A percentile compares a stretch with the other conserved stretches of the same genome.
Evolutionary conservation across 2,113 vertebrate genomes (phyloP).

Genomic region (Nothobranchius kuhntae): DNA sequence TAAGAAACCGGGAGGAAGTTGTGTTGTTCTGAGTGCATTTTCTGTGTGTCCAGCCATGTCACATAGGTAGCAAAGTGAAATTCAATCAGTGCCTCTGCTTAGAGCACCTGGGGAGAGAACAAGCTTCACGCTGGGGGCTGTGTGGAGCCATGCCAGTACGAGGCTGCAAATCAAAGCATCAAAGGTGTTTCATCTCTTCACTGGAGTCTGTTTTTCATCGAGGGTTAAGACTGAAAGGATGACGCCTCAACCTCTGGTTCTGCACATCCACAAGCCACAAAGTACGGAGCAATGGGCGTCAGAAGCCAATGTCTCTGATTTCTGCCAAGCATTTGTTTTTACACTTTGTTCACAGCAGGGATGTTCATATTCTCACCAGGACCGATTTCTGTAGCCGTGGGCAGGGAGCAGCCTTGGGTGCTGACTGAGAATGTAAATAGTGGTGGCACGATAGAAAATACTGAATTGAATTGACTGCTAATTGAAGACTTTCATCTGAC

Average conservation of each 20-base stretch:
- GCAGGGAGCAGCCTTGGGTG: constrained; percentile 46
- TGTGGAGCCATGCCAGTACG: constrained; percentile 55
- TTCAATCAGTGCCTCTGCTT: constrained; percentile 55
- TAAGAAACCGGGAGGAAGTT: background rate
- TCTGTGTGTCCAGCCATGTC: constrained; percentile 24
- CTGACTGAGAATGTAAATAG: constrained; percentile 65
- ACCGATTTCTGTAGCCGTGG: constrained; percentile 52
- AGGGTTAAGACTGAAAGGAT: constrained; percentile 60
- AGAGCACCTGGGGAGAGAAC: constrained; percentile 71
- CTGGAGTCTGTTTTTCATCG: constrained; percentile 49
- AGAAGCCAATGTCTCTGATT: constrained; percentile 47
- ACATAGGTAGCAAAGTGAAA: constrained; percentile 46
- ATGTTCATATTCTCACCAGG: constrained; percentile 54
- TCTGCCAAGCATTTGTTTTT: constrained; percentile 71
- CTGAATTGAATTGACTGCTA: constrained; percentile 67
- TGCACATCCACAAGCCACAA: constrained; percentile 42
- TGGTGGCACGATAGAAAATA: constrained; percentile 58
- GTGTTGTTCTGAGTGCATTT: constrained; percentile 23
- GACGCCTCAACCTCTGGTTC: constrained; percentile 57
- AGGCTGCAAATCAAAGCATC: constrained; percentile 66
- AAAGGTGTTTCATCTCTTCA: constrained; percentile 65
- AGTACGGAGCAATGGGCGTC: constrained; percentile 41
- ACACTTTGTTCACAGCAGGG: constrained; percentile 73
- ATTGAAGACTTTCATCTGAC: constrained; percentile 74
- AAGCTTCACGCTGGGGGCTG: constrained; percentile 64